Evolutionary conservation across 2,113 vertebrate species (phyloP), one percentile per base, ranked within the genome.

Genomic region (Octodon degus): DNA sequence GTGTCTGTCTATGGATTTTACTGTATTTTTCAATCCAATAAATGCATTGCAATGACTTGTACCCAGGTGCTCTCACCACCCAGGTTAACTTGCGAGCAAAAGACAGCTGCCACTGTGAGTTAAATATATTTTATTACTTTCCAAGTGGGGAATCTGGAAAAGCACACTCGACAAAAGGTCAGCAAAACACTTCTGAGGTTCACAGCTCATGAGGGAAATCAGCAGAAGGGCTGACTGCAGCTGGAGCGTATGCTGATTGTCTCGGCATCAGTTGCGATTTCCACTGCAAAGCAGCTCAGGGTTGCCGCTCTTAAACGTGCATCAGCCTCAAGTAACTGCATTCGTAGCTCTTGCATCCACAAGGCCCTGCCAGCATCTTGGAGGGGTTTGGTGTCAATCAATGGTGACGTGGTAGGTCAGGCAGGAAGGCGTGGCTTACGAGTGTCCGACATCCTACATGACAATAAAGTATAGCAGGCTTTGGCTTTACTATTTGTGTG

Each of bases 131-230:
- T 98, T 94, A 67, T 86, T 63, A 94, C 65, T 96, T 98, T 98
- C 95, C 81, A 74, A 43, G 32, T 16, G 76, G 76, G 82, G 93
- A 97, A 97, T 97, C 94, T 32, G 11, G 96, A 98, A 97, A 95
- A 97, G 34, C 53, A 11, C 95, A 97, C 95, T 98, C 93, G 96
- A 95, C 88, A 88, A 97, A 98, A 98, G 97, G 98, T 98, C 96
- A 96, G 88, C 60, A 95, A 97, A 98, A 97, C 87, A 92, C 79
- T 98, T 98, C 55, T 93, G 96, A 98, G 91, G 97, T 98, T 98
- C 98, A 96, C 92, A 98, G 98, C 97, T 98, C 98, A 98, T 97
- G 96, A 95, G 98, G 91, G 98, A 98, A 98, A 98, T 98, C 98
- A 97, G 97, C 95, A 96, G 97, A 98, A 94, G 89, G 87, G 76